Base-by-base conservation (phyloP, 2,113 vertebrate species). In the Brevimyrus niger region DNA sequence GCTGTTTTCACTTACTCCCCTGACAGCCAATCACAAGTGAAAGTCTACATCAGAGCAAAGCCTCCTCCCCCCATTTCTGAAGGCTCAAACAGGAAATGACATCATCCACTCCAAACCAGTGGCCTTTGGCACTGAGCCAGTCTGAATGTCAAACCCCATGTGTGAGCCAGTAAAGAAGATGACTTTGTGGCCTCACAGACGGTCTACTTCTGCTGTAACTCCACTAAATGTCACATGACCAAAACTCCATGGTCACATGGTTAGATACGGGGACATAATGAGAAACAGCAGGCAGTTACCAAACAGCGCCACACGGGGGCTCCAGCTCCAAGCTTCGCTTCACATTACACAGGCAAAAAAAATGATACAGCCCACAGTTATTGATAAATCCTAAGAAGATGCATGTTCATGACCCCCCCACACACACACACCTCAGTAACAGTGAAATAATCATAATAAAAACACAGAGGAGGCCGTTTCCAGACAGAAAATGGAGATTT, bases 301-400 rank as follows among this genome's bases (percentile, higher is more conserved):
- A 80, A 38, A 35, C 15, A 9, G 73, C 17, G 15, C 35, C 31
- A 80, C 73, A 38, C 4, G 73, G 31, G 35, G 73, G 73, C 35
- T 7, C 73, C 35, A 80, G 31, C 73, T 69, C 61, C 35, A 42
- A 38, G 6, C 15, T 15, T 1, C 5, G 0, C 73, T 88, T 91
- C 83, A 53, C 38, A 87, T 94, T 94, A 92, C 89, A 91, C 69
- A 90, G 90, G 89, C 15, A 89, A 90, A 65, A 86, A 84, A 35
- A 47, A 35, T 31, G 13, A 44, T 51, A 51, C 19, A 55, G 53
- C 19, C 55, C 55, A 9, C 23, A 0, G 7, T 61, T 61, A 23
- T n/a, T 61, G 65, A 38, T 58, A 65, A 89, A 47, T 11, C 83
- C 87, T 58, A 44, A 44, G 48, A 53, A 46, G 76, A 83, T 46